Percentiles rank a stretch among this genome's conserved stretches.
Evolutionary conservation across 2,888 invertebrate species (phyloP).

Genomic region (Lochmaea crataegi): DNA sequence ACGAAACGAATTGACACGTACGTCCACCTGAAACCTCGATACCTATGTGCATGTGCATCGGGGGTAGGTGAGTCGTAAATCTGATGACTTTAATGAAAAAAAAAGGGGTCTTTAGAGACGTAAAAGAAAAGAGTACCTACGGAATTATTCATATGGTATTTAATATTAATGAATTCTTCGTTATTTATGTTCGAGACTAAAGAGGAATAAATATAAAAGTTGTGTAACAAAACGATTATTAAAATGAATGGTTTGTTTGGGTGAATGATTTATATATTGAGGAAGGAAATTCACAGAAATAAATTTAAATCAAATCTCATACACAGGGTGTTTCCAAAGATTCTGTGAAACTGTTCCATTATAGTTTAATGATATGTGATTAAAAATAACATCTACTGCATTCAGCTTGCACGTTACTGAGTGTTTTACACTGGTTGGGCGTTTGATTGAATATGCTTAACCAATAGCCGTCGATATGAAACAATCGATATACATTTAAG

Average conservation of each 20-base stretch:
- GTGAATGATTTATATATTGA: neutral
- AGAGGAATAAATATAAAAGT: slow-evolving; percentile 4
- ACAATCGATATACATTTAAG: too few species aligned
- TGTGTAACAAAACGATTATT: neutral
- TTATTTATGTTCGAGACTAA: slow-evolving; percentile 24
- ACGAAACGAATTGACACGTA: slow-evolving; percentile 38
- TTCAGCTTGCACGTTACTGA: too few species aligned
- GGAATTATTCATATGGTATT: slow-evolving; percentile 36
- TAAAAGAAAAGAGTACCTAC: slow-evolving; percentile 24
- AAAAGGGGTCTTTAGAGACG: slow-evolving; percentile 24
- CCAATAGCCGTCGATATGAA: too few species aligned
- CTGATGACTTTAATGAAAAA: neutral
- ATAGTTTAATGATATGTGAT: too few species aligned
- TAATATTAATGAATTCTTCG: slow-evolving; percentile 23
- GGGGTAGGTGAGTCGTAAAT: slow-evolving; percentile 32
- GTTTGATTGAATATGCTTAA: too few species aligned
- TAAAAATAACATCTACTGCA: too few species aligned
- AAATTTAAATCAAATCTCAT: neutral
- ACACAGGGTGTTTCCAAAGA: neutral
- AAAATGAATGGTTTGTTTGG: neutral
- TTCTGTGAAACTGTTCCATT: too few species aligned
- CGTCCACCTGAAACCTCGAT: slow-evolving; percentile 22
- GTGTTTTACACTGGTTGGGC: too few species aligned
- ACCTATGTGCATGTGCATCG: slow-evolving; percentile 3
- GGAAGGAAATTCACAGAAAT: neutral